Evolutionary conservation across 2,888 invertebrate genomes (phyloP).

Genomic region (Beris morrisii): DNA sequence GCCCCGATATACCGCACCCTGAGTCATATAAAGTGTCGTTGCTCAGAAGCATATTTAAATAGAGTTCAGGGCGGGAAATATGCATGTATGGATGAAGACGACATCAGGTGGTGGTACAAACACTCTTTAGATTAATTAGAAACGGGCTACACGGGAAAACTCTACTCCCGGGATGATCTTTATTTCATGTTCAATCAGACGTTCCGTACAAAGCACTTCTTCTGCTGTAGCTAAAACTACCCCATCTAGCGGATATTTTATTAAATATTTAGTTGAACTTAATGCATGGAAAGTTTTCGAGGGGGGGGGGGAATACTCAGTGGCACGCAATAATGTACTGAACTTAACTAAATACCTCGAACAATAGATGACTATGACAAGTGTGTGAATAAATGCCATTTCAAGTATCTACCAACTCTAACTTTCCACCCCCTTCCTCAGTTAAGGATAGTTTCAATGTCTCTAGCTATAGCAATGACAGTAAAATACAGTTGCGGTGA

Average conservation of each 20-base stretch:
- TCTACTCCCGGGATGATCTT: slow-evolving; percentile 33
- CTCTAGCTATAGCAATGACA: no score
- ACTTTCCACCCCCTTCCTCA: neutral
- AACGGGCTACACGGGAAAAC: slow-evolving; percentile 25
- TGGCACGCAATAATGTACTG: neutral
- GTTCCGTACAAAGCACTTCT: slow-evolving; percentile 11
- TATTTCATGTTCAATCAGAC: slow-evolving; percentile 36
- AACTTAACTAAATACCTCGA: neutral
- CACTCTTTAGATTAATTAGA: slow-evolving; percentile 36
- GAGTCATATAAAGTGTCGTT: neutral
- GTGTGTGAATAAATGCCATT: slow-evolving; percentile 1
- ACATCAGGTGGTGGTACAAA: slow-evolving; percentile 27
- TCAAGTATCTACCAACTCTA: neutral
- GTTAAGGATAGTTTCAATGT: neutral
- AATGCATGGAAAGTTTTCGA: slow-evolving; percentile 33
- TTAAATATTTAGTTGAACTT: slow-evolving; percentile 32
- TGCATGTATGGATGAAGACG: slow-evolving; percentile 13
- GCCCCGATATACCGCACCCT: neutral
- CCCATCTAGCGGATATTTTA: slow-evolving; percentile 3
- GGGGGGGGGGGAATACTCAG: neutral
- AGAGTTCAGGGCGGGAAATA: neutral
- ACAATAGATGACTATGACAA: neutral
- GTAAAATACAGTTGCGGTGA: slow-evolving; percentile 7
- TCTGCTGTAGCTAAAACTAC: neutral
- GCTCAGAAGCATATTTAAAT: neutral